A percentile compares a stretch with the other conserved stretches of the same genome.
Evolutionary conservation across 2,113 vertebrate genomes (phyloP).

Genomic region (Abramis brama): DNA sequence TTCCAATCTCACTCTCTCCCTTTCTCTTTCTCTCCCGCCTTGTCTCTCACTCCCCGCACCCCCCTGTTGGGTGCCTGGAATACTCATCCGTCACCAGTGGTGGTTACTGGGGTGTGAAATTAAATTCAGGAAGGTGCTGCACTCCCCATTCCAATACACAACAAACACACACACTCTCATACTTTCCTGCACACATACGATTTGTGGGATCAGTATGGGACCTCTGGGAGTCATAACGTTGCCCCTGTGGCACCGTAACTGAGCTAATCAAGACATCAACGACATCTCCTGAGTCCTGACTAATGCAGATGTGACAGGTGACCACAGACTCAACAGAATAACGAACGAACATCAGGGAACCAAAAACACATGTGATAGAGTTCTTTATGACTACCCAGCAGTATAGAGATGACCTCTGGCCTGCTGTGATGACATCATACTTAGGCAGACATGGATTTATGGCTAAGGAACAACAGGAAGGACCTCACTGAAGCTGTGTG

Average conservation of each 20-base stretch:
- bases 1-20: conserved; percentile 34
- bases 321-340: background rate
- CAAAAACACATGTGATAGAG: background rate
- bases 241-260: conserved; percentile 65
- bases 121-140: conserved; percentile 77
- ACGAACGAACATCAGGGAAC: background rate
- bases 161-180: conserved; percentile 18
- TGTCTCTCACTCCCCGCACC: conserved; percentile 34
- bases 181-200: conserved; percentile 36
- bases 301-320: conserved; percentile 51
- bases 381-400: background rate
- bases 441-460: conserved; percentile 31
- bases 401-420: background rate
- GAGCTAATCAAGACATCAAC: conserved; percentile 77
- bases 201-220: conserved; percentile 63
- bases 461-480: background rate
- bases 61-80: conserved; percentile 66
- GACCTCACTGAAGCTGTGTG: background rate
- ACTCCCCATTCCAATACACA: conserved; percentile 46
- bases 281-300: conserved; percentile 35
- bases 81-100: conserved; percentile 83
- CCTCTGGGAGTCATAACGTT: conserved; percentile 71
- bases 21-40: background rate
- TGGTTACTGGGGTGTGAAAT: conserved; percentile 85
- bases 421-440: conserved; percentile 55